Evolutionary conservation across 2,888 invertebrate species (phyloP), one percentile per base, ranked within the genome.

Genomic region (Cremastinae sp.): DNA sequence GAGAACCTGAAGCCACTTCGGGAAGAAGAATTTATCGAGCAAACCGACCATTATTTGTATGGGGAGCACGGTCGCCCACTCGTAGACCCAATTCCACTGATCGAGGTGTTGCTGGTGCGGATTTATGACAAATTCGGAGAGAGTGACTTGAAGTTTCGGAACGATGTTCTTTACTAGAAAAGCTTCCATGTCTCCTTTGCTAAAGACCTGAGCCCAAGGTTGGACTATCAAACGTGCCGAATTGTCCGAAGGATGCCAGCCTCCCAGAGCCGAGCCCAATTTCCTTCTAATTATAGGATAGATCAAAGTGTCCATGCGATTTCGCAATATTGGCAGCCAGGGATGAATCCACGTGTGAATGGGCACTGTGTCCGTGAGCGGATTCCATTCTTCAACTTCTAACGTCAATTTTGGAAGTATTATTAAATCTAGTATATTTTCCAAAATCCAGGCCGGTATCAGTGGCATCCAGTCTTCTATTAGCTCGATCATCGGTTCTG

Each of bases 271-370:
- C 41, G 93, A 92, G 35, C 96, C 95, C 59, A 99, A 91, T 87
- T 98, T 98, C 62, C 97, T 95, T 51, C 98, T 93, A 82, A 99
- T 97, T 49, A 96, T 94, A 0, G 97, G 96, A 91, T 97, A 98
- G 39, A 98, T 94, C 0, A 91, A 90, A 0, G 91, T 90, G 20
- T 92, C 91, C 59, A 94, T 89, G 18, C 92, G 91, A 78, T 89
- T 86, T 10, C 90, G 95, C 86, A 98, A 93, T 5, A 96, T 90
- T 0, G 95, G 94, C 74, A 98, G 93, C 99, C 99, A 99, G 0
- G 99, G 99, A 89, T 98, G 95, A 75, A 98, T 94, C 99, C 99
- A 99, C 2, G 95, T 93, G 89, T 99, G 98, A 80, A 99, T 96
- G 10, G 99, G 99, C 79, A 97, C 93, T 0, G 96, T 96, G 88